phyloP scores from a whole-genome alignment of 1,140 invertebrate genomes.

The Liolophura sinensis region DNA sequence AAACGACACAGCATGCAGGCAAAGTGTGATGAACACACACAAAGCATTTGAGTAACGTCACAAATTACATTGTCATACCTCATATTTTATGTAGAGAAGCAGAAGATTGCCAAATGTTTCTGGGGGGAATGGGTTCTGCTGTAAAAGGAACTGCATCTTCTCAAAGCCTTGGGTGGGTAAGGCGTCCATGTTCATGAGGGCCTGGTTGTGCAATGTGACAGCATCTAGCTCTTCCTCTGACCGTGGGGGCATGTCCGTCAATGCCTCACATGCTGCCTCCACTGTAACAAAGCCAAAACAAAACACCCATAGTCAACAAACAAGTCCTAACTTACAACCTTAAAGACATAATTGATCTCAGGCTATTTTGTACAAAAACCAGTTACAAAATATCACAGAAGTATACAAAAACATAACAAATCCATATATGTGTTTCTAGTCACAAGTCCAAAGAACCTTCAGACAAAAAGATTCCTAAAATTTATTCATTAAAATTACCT shows the following conservation, averaged over 20 bases:
- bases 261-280: constrained; percentile 87
- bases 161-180: constrained; percentile 93
- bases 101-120: constrained; percentile 98
- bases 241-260: constrained; percentile 95
- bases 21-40: too few species aligned
- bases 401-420: too few species aligned
- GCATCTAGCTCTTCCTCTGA: constrained; percentile 97
- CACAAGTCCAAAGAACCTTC: too few species aligned
- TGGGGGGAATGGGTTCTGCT: constrained; percentile 91
- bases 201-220: constrained; percentile 97
- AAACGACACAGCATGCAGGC: too few species aligned
- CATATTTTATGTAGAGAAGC: constrained; percentile 93
- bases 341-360: too few species aligned
- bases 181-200: constrained; percentile 89
- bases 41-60: too few species aligned
- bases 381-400: too few species aligned
- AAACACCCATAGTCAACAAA: constrained; percentile 4
- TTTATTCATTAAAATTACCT: too few species aligned
- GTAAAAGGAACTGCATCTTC: constrained; percentile 94
- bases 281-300: constrained; percentile 60
- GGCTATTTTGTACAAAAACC: too few species aligned
- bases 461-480: too few species aligned
- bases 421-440: too few species aligned
- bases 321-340: background rate
- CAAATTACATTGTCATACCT: constrained; percentile 57